These are phyloP conservation scores for Drosophila sordidapex DNA, from an alignment of 2,888 invertebrate genomes.

Conservation along the genomic window DNA sequence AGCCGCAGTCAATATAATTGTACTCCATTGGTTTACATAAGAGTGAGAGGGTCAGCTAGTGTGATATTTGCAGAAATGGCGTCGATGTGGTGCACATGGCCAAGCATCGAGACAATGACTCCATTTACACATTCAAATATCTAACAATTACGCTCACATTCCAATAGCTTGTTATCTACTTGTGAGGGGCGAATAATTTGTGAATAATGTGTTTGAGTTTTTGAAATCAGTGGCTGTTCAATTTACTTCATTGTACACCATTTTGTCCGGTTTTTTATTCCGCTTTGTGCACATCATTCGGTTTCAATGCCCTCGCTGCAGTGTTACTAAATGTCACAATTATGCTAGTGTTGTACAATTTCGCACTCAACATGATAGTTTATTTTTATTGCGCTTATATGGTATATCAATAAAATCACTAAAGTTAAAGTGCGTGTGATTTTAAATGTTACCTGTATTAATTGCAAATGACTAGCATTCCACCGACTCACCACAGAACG, in stretches of 20 bases:
- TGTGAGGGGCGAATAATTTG: conserved; percentile 3
- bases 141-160: conserved; percentile 17
- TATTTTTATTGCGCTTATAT: conserved; percentile 18
- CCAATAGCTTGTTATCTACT: neutral
- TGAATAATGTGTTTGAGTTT: conserved; percentile 23
- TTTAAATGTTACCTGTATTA: neutral
- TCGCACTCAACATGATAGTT: neutral
- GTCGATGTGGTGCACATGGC: conserved; percentile 80
- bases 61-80: conserved; percentile 72
- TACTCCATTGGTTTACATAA: conserved; percentile 61
- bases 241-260: conserved; percentile 64
- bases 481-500: neutral
- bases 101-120: conserved; percentile 47
- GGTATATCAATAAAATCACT: neutral
- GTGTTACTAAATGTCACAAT: conserved; percentile 51
- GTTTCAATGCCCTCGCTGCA: conserved; percentile 70
- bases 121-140: conserved; percentile 35
- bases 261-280: conserved; percentile 78
- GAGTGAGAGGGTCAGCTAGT: conserved; percentile 70
- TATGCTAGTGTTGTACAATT: conserved; percentile 40
- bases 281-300: conserved; percentile 65
- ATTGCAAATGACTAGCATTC: conserved; percentile 7
- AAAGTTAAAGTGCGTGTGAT: neutral
- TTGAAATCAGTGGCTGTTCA: conserved; percentile 24
- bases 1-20: conserved; percentile 70